Percentiles rank a stretch among this genome's conserved stretches.
Evolutionary conservation across 2,888 invertebrate species (phyloP).

Genomic region (Caradrina kadenii): DNA sequence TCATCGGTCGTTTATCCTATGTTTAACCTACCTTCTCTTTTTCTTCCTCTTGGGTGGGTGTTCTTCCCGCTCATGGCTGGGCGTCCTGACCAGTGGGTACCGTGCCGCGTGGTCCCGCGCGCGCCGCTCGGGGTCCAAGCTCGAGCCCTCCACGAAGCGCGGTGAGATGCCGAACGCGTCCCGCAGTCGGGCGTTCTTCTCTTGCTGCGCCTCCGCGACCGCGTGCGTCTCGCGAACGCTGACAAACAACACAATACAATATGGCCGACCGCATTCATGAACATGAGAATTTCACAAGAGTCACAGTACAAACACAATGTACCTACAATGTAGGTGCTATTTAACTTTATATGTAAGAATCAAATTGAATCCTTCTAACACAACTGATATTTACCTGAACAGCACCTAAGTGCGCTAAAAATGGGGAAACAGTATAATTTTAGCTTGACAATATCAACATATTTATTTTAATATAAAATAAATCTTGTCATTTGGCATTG

Average conservation of each 20-base stretch:
- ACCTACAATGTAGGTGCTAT: constrained; percentile 22
- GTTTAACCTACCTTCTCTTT: constrained; percentile 91
- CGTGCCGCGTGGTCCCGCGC: constrained; percentile 88
- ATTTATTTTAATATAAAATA: constrained; percentile 37
- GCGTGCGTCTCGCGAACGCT: constrained; percentile 99
- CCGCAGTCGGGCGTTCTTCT: constrained; percentile 97
- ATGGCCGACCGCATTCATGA: constrained; percentile 23
- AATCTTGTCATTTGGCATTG: constrained; percentile 52
- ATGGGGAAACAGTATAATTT: constrained; percentile 82
- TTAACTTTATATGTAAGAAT: constrained; percentile 24
- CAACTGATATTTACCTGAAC: constrained; percentile 86
- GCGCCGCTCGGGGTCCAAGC: constrained; percentile 94
- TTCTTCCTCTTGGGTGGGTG: constrained; percentile 92
- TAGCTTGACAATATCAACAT: constrained; percentile 60
- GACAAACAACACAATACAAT: constrained; percentile 59
- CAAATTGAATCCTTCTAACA: constrained; percentile 62
- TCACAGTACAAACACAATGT: constrained; percentile 27
- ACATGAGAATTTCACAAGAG: constrained; percentile 11
- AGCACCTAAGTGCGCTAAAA: constrained; percentile 89
- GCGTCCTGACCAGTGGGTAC: constrained; percentile 94
- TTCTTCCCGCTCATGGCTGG: constrained; percentile 92
- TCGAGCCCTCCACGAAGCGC: constrained; percentile 98
- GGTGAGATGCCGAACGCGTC: constrained; percentile 98
- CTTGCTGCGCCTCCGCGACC: constrained; percentile 98
- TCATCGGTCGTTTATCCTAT: background rate